Base-by-base conservation (phyloP, 2,797 vertebrate genomes). In the Acanthurus leucopareius region DNA sequence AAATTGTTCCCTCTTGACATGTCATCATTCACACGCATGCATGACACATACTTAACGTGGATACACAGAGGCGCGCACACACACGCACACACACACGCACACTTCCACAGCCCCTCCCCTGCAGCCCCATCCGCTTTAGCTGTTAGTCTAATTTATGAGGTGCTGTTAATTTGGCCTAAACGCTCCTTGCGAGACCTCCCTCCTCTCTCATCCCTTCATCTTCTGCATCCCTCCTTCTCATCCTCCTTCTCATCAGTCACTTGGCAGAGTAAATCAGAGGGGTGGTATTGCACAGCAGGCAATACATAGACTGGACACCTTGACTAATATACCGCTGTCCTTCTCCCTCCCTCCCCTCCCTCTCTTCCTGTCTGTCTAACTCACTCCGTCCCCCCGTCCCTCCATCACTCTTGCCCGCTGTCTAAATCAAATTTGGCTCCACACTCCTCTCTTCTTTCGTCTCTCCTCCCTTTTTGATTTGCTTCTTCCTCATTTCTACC, bases 101-200 rank as follows among this genome's bases (percentile, higher is more conserved):
- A 17, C 53, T 44, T 51, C 42, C 75, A 72, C 80, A 45, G 72
- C 84, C 83, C 83, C 84, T 75, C 75, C 88, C 81, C 68, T 82
- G 59, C 73, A 64, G 77, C 64, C 83, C 58, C 75, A 32, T 86
- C 83, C 69, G 51, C 64, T 90, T 88, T 80, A 87, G 88, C 92
- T 87, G 92, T 94, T 93, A 92, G 91, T 93, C 87, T 94, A 93
- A 94, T 94, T 94, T 94, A 94, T 93, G 93, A 93, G 93, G 91
- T 82, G 88, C 92, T 87, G 90, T 93, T 94, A 93, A 94, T 94
- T 94, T 94, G 92, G 92, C 92, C 91, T 94, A 93, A 94, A 93
- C 90, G 91, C 86, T 94, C 80, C 77, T 91, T 84, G 90, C 80
- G 88, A 93, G 92, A 91, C 92, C 91, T 92, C 90, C 90, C 92